Evolutionary conservation across 1,140 invertebrate species (phyloP), one percentile per base, ranked within the genome.

Genomic region (Drosophila sulfurigaster): DNA sequence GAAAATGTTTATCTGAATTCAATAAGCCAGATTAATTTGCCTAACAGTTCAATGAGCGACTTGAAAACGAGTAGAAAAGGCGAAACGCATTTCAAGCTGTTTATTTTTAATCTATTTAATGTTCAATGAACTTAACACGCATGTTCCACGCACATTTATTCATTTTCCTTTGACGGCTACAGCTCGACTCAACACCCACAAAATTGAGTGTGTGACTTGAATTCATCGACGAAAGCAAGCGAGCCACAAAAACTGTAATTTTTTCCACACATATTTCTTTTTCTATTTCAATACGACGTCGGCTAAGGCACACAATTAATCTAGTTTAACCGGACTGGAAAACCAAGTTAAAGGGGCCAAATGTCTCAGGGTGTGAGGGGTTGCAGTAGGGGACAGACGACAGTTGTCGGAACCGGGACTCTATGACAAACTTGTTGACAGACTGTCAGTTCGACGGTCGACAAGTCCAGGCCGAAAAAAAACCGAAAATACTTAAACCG

Each of bases 321-420:
- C 85, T 89, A 83, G 83, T 89, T 78, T 88, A 88, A 89, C 83
- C 83, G 83, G 85, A 89, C 78, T 88, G 70, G 35, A 74, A 74
- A 89, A 81, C 60, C 32, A 51, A 79, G 76, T 71, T 82, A 79
- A 76, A 73, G 64, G 25, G 72, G 74, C 45, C 51, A 64, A 67
- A 52, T 45, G 43, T 45, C 57, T 51, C 70, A 15, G 49, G 25
- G 38, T 3, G n/a, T 25, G 38, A 3, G 38, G 28, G 11, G 16
- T 8, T 15, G 16, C 16, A 16, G 16, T 16, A 16, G 16, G 38
- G 35, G 5, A 13, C 38, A 56, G 59, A 8, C 59, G 67, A n/a
- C 54, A 41, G 76, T 63, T 81, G 62, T 46, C 30, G 59, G 48
- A 73, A 67, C 45, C 65, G 65, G 56, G 72, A 79, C 67, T 70